phyloP scores from a whole-genome alignment of 2,888 invertebrate genomes.

The Pseudococcus jackbeardsleyi region DNA sequence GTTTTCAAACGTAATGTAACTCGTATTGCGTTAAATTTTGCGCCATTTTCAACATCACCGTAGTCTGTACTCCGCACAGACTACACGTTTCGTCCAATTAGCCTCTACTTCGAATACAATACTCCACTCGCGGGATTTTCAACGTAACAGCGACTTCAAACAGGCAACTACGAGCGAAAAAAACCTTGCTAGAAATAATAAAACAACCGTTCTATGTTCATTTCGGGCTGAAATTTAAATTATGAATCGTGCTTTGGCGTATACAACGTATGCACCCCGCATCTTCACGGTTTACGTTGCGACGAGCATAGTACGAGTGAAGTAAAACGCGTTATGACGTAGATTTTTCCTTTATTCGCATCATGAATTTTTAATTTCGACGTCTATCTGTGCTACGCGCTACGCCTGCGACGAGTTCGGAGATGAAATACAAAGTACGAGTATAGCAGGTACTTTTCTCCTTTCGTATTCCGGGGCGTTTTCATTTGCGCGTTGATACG shows the following conservation, averaged over 20 bases:
- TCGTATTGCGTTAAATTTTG: background rate
- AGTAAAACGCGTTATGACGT: constrained; percentile 25
- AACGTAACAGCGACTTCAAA: background rate
- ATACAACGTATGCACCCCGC: background rate
- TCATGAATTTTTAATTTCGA: constrained; percentile 42
- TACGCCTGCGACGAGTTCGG: background rate
- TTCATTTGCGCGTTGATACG: constrained; percentile 41
- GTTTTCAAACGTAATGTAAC: background rate
- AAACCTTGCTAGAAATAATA: background rate
- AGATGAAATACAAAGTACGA: background rate
- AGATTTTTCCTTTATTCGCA: constrained; percentile 38
- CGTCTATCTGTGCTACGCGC: background rate
- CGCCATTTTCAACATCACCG: background rate
- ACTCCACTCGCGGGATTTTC: background rate
- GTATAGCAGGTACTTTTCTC: background rate
- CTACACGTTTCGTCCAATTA: background rate
- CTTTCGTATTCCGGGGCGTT: background rate
- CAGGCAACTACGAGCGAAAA: background rate
- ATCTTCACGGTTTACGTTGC: background rate
- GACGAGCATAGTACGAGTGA: background rate
- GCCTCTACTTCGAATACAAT: background rate
- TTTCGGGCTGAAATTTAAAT: constrained; percentile 35
- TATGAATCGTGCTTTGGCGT: constrained; percentile 21
- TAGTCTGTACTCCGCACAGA: too few species aligned
- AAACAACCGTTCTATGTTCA: constrained; percentile 16